Evolutionary conservation across 2,797 vertebrate species (phyloP).

Genomic region (Neomorphus geoffroyi): DNA sequence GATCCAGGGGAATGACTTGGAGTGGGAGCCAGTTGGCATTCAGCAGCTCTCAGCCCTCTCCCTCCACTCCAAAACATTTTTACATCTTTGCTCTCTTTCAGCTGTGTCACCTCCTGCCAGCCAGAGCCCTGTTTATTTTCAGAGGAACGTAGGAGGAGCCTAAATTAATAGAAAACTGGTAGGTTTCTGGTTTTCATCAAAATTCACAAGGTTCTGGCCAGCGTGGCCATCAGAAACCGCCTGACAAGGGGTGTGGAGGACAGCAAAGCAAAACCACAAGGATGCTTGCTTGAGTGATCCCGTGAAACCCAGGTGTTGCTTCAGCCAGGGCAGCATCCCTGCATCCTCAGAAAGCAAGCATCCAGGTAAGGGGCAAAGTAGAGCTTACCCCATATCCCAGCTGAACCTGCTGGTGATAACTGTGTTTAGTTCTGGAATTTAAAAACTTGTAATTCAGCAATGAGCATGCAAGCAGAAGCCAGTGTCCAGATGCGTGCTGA

Average conservation of each 20-base stretch:
- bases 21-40: neutral
- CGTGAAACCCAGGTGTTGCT: neutral
- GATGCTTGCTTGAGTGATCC: neutral
- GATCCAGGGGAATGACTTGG: neutral
- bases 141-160: neutral
- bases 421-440: neutral
- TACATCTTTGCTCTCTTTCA: neutral
- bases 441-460: neutral
- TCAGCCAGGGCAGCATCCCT: neutral
- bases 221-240: neutral
- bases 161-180: neutral
- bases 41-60: neutral
- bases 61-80: neutral
- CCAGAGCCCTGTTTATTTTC: constrained; percentile 15
- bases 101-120: neutral
- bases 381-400: neutral
- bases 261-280: neutral
- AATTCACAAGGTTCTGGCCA: neutral
- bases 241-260: neutral
- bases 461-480: neutral
- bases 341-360: neutral
- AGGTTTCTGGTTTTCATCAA: constrained; percentile 37
- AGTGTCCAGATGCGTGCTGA: no score
- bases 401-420: neutral
- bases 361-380: neutral